Evolutionary conservation across 2,888 invertebrate species (phyloP).

Genomic region (Norana najaformis): DNA sequence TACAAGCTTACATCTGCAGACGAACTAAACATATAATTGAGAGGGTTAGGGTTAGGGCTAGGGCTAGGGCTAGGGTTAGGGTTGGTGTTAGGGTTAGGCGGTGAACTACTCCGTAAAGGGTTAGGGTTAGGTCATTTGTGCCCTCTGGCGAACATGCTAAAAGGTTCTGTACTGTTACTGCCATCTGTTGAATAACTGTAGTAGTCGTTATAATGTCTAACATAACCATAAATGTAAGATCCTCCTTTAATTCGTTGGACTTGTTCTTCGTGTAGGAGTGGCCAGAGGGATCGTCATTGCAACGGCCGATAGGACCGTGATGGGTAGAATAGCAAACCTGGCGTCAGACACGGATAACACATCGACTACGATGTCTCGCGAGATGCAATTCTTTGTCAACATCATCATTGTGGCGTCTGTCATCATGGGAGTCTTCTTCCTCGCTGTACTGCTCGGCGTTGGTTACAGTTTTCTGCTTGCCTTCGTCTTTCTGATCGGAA

Average conservation of each 20-base stretch:
- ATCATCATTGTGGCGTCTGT: conserved; percentile 30
- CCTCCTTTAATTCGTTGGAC: not conserved
- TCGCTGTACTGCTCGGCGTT: conserved; percentile 23
- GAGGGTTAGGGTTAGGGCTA: too few species aligned
- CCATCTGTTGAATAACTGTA: too few species aligned
- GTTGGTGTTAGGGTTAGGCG: too few species aligned
- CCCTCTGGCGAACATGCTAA: too few species aligned
- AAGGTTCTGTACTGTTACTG: too few species aligned
- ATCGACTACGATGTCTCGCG: conserved; percentile 25
- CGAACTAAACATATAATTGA: too few species aligned
- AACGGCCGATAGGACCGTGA: conserved; percentile 34
- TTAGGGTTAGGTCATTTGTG: too few species aligned
- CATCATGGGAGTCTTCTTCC: conserved; percentile 23
- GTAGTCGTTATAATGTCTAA: too few species aligned
- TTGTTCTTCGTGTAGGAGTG: conserved; percentile 3
- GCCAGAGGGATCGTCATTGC: conserved; percentile 32
- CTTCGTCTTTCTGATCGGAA: conserved; percentile 33
- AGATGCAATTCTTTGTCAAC: conserved; percentile 33
- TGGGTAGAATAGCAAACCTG: conserved; percentile 36
- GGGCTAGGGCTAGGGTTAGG: too few species aligned
- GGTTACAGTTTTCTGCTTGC: conserved; percentile 27
- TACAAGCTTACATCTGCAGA: too few species aligned
- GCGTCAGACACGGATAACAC: conserved; percentile 26
- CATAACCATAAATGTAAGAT: not conserved
- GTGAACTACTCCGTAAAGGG: too few species aligned